These are phyloP conservation scores for Ameiurus melas DNA, from an alignment of 2,113 vertebrate species.

Conservation along the genomic window DNA sequence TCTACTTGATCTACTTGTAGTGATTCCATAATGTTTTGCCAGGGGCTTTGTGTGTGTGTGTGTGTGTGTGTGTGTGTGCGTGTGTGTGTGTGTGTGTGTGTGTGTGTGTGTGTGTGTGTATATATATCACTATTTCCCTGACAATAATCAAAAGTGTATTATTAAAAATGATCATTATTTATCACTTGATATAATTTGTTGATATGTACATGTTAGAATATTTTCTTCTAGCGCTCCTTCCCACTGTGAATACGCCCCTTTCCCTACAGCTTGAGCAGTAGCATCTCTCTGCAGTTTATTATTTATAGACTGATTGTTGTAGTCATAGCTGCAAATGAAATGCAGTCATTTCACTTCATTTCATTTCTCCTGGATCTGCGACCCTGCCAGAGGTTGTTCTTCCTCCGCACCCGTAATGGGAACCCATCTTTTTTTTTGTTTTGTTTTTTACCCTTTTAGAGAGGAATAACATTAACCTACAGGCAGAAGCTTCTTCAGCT, in stretches of 20 bases:
- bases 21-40: too few relatives aligned
- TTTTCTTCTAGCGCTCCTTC: constrained; percentile 53
- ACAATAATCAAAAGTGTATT: constrained; percentile 23
- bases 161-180: not conserved
- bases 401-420: constrained; percentile 14
- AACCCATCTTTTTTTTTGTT: constrained; percentile 32
- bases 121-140: constrained; percentile 3
- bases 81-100: too few relatives aligned
- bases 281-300: constrained; percentile 60
- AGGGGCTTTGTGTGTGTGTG: too few relatives aligned
- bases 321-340: constrained; percentile 70
- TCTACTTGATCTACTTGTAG: too few relatives aligned
- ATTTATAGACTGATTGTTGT: constrained; percentile 63
- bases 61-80: too few relatives aligned
- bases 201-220: constrained; percentile 69
- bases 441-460: constrained; percentile 26
- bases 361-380: constrained; percentile 30
- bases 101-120: not conserved
- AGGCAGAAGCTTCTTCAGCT: constrained; percentile 53
- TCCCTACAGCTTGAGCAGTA: constrained; percentile 71
- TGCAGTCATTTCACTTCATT: constrained; percentile 43
- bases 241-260: constrained; percentile 34
- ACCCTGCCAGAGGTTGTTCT: not conserved
- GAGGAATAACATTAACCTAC: constrained; percentile 46
- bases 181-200: constrained; percentile 48